A percentile compares a stretch with the other conserved stretches of the same genome.
Evolutionary conservation across 2,888 invertebrate genomes (phyloP).

Genomic region (Liposcelis brunnea): DNA sequence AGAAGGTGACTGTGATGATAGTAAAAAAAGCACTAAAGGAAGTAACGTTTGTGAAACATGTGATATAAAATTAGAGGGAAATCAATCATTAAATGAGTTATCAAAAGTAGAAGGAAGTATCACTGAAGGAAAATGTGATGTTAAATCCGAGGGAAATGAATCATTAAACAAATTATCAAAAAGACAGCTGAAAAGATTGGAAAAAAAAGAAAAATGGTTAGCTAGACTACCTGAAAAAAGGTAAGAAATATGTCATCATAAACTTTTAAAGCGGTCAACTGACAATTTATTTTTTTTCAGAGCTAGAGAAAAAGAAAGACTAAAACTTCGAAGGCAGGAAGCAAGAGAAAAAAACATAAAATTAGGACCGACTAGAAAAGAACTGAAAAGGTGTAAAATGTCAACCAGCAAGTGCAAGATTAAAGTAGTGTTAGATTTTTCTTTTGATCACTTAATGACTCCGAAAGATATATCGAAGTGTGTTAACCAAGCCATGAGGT

Average conservation of each 20-base stretch:
- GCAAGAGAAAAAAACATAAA: conserved; percentile 54
- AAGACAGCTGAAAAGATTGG: conserved; percentile 46
- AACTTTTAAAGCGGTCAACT: not conserved
- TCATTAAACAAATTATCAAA: conserved; percentile 25
- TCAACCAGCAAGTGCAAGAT: conserved; percentile 48
- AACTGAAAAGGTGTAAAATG: conserved; percentile 54
- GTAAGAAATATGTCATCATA: conserved; percentile 17
- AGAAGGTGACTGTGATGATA: no score
- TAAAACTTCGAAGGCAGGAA: conserved; percentile 48
- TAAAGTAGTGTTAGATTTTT: conserved; percentile 69
- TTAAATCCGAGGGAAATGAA: not conserved
- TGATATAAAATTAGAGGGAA: no score
- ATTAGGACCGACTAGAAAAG: conserved; percentile 62
- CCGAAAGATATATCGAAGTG: conserved; percentile 63
- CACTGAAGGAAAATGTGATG: no score
- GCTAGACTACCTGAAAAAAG: conserved; percentile 50
- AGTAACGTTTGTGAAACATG: no score
- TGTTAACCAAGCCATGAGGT: conserved; percentile 74
- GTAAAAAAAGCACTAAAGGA: no score
- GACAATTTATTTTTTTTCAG: conserved; percentile 18
- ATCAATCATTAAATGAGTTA: no score
- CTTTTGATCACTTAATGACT: conserved; percentile 79
- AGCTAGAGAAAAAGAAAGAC: conserved; percentile 49
- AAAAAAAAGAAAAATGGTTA: conserved; percentile 56
- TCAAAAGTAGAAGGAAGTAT: no score